These are phyloP conservation scores for Eriosoma lanigerum DNA, from an alignment of 1,140 invertebrate genomes.

Conservation along the genomic window DNA sequence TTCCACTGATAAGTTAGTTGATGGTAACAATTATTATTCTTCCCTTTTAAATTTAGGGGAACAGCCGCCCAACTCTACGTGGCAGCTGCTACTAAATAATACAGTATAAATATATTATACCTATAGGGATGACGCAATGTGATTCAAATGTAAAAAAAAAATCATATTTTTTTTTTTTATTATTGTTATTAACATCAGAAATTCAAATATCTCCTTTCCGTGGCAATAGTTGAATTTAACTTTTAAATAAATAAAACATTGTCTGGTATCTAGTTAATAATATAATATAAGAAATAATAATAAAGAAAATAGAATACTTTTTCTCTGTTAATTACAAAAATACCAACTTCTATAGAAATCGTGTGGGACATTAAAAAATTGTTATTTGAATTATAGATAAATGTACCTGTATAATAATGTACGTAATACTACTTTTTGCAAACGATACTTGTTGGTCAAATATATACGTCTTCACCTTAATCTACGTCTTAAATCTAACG, in stretches of 20 bases:
- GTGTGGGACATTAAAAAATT: too few relatives aligned
- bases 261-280: neutral
- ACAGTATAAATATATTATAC: neutral
- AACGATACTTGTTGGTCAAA: too few relatives aligned
- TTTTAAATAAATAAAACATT: neutral
- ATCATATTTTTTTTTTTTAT: too few relatives aligned
- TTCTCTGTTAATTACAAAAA: too few relatives aligned
- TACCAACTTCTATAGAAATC: too few relatives aligned
- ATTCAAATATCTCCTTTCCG: neutral
- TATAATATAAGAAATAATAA: neutral
- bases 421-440: too few relatives aligned
- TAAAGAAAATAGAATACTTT: too few relatives aligned
- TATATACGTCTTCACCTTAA: too few relatives aligned
- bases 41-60: neutral
- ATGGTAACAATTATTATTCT: neutral
- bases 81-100: conserved; percentile 21
- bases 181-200: neutral
- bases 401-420: too few relatives aligned
- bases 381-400: too few relatives aligned
- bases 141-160: neutral
- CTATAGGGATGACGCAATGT: neutral
- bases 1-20: too few relatives aligned
- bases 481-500: too few relatives aligned
- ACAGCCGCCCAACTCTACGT: neutral
- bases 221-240: neutral